Evolutionary conservation across 2,797 vertebrate species (phyloP), one percentile per base, ranked within the genome.

Genomic region (Gymnoscopelus braueri): DNA sequence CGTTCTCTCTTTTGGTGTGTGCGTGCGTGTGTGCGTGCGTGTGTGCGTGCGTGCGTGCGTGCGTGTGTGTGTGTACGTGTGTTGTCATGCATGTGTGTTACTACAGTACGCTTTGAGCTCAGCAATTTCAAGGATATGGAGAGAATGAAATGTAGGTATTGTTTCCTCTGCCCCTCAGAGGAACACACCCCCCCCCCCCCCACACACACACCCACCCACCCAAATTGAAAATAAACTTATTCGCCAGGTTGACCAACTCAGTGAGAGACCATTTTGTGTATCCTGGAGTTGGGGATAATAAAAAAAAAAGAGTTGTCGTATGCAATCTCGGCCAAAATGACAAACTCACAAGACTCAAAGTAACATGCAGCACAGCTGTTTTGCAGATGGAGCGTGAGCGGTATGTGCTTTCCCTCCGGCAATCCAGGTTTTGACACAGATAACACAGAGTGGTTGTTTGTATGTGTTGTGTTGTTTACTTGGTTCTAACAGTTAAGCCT

Each of bases 321-420:
- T 77, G 5, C 62, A 80, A 68, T 84, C 68, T 60, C 53, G 68
- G 54, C 13, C 11, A 14, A 51, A 52, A 29, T 79, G 80, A 85
- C 85, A 80, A 75, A 26, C 64, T 68, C 67, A 67, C 48, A 67
- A 60, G 53, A 74, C 24, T 70, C 39, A 68, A 61, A 65, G 66
- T 75, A 83, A 87, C 14, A 55, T 19, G 19, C 26, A 39, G 63
- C 59, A 26, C 81, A 87, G 81, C 69, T 87, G 79, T 80, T 85
- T 69, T 65, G 29, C 59, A 85, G 63, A 63, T 51, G 63, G 63
- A 69, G 50, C 69, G 62, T 66, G 72, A 52, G 49, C 49, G 12
- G 13, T 78, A 51, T 13, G 81, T 58, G 23, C 32, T 29, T 19
- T 54, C 65, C 78, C 60, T 77, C 50, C 23, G 79, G 81, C 62